A percentile compares a stretch with the other conserved stretches of the same genome.
These are phyloP conservation scores for Sicus ferrugineus DNA, from an alignment of 2,888 invertebrate species.

Conservation along the genomic window DNA sequence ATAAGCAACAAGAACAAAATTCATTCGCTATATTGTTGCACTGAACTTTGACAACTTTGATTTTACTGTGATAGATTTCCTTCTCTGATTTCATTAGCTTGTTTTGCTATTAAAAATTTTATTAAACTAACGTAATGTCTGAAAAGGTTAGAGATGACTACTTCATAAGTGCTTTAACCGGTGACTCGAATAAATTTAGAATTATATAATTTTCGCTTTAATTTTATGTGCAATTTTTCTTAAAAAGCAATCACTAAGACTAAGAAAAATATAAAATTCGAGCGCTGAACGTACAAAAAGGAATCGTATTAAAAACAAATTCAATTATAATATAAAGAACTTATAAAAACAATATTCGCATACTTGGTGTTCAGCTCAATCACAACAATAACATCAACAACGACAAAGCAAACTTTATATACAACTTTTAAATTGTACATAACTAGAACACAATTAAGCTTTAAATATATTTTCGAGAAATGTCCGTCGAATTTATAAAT, in stretches of 20 bases:
- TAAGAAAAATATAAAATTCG: slow-evolving; percentile 53
- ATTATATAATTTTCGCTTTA: neutral
- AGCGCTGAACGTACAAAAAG: slow-evolving; percentile 64
- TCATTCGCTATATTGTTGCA: neutral
- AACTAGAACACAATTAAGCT: too few species aligned
- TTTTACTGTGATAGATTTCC: slow-evolving; percentile 61
- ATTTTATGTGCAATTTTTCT: neutral
- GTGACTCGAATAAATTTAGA: neutral
- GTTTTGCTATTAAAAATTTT: neutral
- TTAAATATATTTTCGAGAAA: too few species aligned
- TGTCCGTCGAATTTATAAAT: too few species aligned
- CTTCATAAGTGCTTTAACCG: too few species aligned
- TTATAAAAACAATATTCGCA: slow-evolving; percentile 6
- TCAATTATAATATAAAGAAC: slow-evolving; percentile 36
- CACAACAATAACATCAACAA: too few species aligned
- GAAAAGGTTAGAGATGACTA: neutral
- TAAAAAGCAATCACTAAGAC: slow-evolving; percentile 29
- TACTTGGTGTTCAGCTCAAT: too few species aligned
- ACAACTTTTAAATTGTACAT: too few species aligned
- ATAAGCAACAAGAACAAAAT: neutral
- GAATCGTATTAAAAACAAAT: slow-evolving; percentile 32
- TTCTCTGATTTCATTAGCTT: slow-evolving; percentile 38
- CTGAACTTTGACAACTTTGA: slow-evolving; percentile 50
- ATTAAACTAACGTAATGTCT: neutral
- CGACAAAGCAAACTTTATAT: too few species aligned